A percentile compares a stretch with the other conserved stretches of the same genome.
phyloP scores from a whole-genome alignment of 1,140 invertebrate species.

The Formica selysi region DNA sequence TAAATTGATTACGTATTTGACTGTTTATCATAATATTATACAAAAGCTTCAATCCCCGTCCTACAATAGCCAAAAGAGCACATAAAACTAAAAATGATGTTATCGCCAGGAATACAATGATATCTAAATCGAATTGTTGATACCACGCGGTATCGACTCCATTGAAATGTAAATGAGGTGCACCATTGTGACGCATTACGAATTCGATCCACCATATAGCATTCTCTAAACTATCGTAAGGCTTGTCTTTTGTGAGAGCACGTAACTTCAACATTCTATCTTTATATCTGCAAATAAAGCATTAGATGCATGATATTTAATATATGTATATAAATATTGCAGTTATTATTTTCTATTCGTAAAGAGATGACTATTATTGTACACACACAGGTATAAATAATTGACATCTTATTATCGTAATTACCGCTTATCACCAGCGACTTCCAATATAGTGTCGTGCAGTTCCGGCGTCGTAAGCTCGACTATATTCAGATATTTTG shows the following conservation, averaged over 20 bases:
- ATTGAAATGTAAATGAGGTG: slow-evolving; percentile 79
- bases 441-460: slow-evolving; percentile 28
- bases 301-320: not conserved
- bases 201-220: slow-evolving; percentile 87
- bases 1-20: not conserved
- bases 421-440: slow-evolving; percentile 53
- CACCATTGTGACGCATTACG: slow-evolving; percentile 84
- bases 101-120: slow-evolving; percentile 78
- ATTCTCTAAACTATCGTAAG: slow-evolving; percentile 78
- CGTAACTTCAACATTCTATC: slow-evolving; percentile 73
- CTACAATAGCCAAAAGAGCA: not conserved
- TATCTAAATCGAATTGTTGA: slow-evolving; percentile 85
- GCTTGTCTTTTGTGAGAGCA: slow-evolving; percentile 83
- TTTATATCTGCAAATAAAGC: slow-evolving; percentile 77
- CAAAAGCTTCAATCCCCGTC: not conserved
- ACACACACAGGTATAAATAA: not conserved
- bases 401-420: slow-evolving; percentile 8
- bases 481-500: slow-evolving; percentile 59
- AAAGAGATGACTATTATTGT: not conserved
- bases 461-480: slow-evolving; percentile 9
- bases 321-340: not conserved
- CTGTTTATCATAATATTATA: slow-evolving; percentile 6
- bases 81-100: slow-evolving; percentile 5
- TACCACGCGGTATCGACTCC: slow-evolving; percentile 82
- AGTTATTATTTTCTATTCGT: not conserved